Evolutionary conservation across 2,797 vertebrate species (phyloP).

Genomic region (Lithobates sylvaticus): DNA sequence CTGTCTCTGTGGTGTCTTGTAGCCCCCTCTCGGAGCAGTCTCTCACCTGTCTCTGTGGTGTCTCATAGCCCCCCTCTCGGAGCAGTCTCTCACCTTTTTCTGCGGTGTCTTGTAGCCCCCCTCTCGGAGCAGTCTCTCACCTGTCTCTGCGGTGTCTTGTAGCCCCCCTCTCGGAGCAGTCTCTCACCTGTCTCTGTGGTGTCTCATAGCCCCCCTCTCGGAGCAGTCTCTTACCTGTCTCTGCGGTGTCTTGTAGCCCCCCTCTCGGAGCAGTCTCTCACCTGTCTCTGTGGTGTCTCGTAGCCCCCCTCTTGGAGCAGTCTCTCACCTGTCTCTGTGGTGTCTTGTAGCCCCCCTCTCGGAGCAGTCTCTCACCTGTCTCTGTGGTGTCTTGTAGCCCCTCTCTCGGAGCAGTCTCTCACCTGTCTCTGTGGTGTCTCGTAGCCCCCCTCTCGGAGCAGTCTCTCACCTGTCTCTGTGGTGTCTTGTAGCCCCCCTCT

Average conservation of each 20-base stretch:
- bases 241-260: not conserved
- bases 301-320: constrained; percentile 5
- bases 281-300: not conserved
- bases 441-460: not conserved
- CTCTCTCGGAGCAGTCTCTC: not conserved
- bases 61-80: too few species aligned
- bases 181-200: constrained; percentile 3
- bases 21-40: not conserved
- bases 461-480: not conserved
- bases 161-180: not conserved
- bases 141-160: not conserved
- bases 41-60: not conserved
- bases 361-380: not conserved
- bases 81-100: constrained; percentile 23
- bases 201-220: not conserved
- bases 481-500: too few species aligned
- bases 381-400: not conserved
- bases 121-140: not conserved
- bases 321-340: not conserved
- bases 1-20: not conserved
- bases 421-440: not conserved
- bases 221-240: not conserved
- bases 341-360: not conserved
- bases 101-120: not conserved
- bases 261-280: too few species aligned